These are phyloP conservation scores for Cirrhinus molitorella DNA, from an alignment of 2,797 vertebrate genomes.

Conservation along the genomic window DNA sequence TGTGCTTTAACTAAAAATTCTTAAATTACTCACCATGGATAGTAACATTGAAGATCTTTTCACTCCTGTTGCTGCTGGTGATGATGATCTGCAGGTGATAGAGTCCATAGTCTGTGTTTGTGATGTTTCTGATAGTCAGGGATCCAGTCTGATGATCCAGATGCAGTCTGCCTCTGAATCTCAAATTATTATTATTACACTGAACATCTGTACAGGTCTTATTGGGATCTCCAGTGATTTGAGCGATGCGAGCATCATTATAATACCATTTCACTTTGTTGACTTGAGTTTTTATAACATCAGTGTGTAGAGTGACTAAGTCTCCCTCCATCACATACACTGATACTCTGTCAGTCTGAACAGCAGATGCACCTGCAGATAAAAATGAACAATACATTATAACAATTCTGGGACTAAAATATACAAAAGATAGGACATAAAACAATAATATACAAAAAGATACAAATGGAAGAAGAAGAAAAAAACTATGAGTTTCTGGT, in stretches of 20 bases:
- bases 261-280: background rate
- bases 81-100: background rate
- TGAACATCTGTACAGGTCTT: background rate
- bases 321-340: background rate
- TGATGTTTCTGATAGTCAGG: background rate
- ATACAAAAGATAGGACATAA: too few species aligned
- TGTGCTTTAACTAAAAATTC: background rate
- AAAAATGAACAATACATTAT: background rate
- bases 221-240: background rate
- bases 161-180: background rate
- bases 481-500: too few species aligned
- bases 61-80: background rate
- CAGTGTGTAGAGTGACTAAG: background rate
- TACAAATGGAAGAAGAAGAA: too few species aligned
- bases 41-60: background rate
- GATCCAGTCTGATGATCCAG: background rate
- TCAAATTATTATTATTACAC: background rate
- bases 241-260: rapidly evolving
- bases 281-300: background rate
- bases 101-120: background rate
- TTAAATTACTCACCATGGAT: background rate
- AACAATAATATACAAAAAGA: too few species aligned
- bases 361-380: background rate
- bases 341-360: background rate
- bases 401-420: background rate